Base-by-base conservation (phyloP, 2,797 vertebrate species). In the Echiichthys vipera region DNA sequence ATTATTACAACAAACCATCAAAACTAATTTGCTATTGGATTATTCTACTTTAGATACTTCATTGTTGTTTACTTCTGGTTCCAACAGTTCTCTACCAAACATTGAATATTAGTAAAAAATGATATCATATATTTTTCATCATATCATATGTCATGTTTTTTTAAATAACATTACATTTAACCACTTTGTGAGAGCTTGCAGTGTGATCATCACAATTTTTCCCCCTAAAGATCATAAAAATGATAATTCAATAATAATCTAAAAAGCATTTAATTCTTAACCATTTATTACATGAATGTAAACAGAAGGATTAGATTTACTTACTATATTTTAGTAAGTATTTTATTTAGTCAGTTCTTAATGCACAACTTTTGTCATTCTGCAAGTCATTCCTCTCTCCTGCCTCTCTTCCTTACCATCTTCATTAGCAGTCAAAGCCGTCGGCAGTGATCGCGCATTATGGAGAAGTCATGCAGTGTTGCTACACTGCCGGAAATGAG, bases 401-500 rank as follows among this genome's bases (percentile, higher is more conserved):
- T 42, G 39, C 25, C 37, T 61, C 56, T 54, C 46, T 42, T 49
- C n/a, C 50, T 49, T 55, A 55, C 43, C 39, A n/a, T 83, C 64
- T 76, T 82, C 66, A 84, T 88, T 76, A 82, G 70, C 63, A 74
- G 79, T 84, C 63, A 22, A 80, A 71, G 59, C 32, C 47, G 18
- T 84, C 65, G 73, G 59, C 51, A 49, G 70, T 24, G 20, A 74
- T 77, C 71, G 55, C 65, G 34, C 58, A 53, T 63, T 68, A 69
- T 40, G 18, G 40, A 49, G 82, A 70, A 34, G 61, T 75, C 84
- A 57, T 32, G 57, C 56, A 3, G 65, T 1, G 59, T 43, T 40
- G 69, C 25, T 49, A 46, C 59, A 37, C 80, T 81, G 50, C 65
- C 25, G 40, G 67, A 84, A 78, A 80, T 78, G 67, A 80, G 59